phyloP scores from a whole-genome alignment of 2,113 vertebrate species.

The Gymnobelideus leadbeateri region DNA sequence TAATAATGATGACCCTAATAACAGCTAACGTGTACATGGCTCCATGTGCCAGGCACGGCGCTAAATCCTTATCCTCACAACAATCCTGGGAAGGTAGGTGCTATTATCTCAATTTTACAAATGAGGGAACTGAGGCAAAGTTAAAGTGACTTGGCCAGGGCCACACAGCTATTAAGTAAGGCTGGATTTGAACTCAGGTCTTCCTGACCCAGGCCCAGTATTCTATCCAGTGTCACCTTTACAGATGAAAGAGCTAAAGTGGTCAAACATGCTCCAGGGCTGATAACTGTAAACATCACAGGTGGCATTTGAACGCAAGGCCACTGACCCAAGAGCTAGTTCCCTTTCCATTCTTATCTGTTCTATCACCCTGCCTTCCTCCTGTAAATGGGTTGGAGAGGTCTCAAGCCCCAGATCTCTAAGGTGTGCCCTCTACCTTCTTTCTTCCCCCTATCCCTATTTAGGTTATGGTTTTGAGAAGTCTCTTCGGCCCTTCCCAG shows the following conservation, averaged over 20 bases:
- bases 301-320: background rate
- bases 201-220: background rate
- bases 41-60: background rate
- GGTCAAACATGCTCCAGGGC: background rate
- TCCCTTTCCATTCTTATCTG: background rate
- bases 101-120: background rate
- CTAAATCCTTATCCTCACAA: background rate
- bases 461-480: slow-evolving; percentile 94
- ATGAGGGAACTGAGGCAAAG: background rate
- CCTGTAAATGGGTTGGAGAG: background rate
- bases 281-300: background rate
- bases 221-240: background rate
- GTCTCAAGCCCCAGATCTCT: background rate
- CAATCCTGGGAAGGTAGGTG: background rate
- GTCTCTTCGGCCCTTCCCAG: slow-evolving; percentile 81
- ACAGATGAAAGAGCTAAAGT: background rate
- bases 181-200: background rate
- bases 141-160: background rate
- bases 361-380: background rate
- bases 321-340: background rate
- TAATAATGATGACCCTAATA: background rate
- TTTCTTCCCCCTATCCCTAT: slow-evolving; percentile 23
- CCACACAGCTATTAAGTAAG: background rate
- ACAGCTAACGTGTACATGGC: background rate
- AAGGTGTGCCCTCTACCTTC: background rate